Evolutionary conservation across 2,797 vertebrate species (phyloP).

Genomic region (Phrynocephalus forsythii): DNA sequence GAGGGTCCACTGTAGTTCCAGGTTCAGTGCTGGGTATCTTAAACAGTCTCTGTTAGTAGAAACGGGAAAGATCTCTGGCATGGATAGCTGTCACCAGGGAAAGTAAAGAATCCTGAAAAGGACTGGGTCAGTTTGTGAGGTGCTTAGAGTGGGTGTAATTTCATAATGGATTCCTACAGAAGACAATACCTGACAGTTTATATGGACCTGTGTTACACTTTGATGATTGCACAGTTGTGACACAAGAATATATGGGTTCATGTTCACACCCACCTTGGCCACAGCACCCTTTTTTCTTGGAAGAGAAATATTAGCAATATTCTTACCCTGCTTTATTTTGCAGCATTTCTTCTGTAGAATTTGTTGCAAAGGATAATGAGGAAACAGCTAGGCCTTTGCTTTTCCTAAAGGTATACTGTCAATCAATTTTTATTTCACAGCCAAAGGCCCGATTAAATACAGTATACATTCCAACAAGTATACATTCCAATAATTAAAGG

Average conservation of each 20-base stretch:
- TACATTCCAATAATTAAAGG: no score
- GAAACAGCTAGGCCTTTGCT: constrained; percentile 32
- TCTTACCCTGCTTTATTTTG: neutral
- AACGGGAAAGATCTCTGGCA: neutral
- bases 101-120: neutral
- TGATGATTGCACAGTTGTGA: constrained; percentile 35
- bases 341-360: neutral
- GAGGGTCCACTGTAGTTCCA: neutral
- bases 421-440: no score
- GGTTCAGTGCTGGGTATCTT: neutral
- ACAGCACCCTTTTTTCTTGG: constrained; percentile 27
- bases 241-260: constrained; percentile 10
- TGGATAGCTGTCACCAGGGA: neutral
- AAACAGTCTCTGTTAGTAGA: neutral
- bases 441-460: no score
- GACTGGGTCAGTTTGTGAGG: neutral
- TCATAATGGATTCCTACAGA: no score
- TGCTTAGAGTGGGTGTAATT: no score
- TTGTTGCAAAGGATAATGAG: constrained; percentile 52
- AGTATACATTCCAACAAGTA: no score
- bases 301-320: constrained; percentile 39
- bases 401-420: neutral
- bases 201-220: neutral
- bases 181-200: no score
- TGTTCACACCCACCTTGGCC: constrained; percentile 5